phyloP scores from a whole-genome alignment of 1,140 invertebrate species.

The Sycophaga agraensis region DNA sequence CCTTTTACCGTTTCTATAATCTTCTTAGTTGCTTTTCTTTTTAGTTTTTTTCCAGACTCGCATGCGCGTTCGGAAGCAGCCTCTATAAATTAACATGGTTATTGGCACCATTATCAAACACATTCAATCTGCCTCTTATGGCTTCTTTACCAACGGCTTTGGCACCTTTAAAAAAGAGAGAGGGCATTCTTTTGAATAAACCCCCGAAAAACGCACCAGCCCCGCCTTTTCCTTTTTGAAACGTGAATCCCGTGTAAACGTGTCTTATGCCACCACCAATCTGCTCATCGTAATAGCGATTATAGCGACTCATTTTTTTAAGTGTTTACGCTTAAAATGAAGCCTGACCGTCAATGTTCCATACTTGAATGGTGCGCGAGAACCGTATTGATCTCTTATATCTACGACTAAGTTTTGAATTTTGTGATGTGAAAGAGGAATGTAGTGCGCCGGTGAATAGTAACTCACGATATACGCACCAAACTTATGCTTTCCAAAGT shows the following conservation, averaged over 20 bases:
- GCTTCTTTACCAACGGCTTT: too few species aligned
- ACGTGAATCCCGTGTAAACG: constrained; percentile 10
- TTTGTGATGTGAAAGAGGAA: constrained; percentile 19
- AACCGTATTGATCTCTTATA: constrained; percentile 30
- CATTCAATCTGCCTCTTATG: too few species aligned
- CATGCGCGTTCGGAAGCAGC: background rate
- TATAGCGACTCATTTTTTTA: background rate
- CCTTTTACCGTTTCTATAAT: constrained; percentile 14
- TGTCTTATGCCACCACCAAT: constrained; percentile 6
- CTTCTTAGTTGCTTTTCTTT: constrained; percentile 32
- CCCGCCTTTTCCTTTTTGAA: too few species aligned
- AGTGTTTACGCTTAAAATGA: constrained; percentile 27
- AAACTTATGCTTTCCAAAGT: constrained; percentile 18
- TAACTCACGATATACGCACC: constrained; percentile 8
- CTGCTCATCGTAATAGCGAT: background rate
- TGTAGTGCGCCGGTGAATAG: constrained; percentile 23
- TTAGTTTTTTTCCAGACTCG: constrained; percentile 30
- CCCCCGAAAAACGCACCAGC: background rate
- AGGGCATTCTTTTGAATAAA: background rate
- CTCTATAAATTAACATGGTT: too few species aligned
- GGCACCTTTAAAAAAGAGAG: background rate
- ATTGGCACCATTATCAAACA: too few species aligned
- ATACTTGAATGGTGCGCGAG: constrained; percentile 30
- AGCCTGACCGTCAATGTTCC: constrained; percentile 33
- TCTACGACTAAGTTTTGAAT: constrained; percentile 29